Conservation (phyloP, 1,140 invertebrate genomes). For the Solenopsis invicta region DNA sequence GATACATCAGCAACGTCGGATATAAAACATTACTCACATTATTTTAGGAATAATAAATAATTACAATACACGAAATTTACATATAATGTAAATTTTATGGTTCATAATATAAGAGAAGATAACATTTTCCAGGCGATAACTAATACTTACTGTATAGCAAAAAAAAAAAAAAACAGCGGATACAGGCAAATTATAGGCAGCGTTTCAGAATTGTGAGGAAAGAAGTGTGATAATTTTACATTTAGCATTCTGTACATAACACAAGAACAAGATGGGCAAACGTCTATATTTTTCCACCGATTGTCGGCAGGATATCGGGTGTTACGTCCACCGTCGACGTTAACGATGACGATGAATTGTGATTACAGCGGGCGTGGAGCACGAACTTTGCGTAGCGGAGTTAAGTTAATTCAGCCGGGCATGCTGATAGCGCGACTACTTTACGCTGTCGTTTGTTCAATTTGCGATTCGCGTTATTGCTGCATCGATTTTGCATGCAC, state of each 20-base stretch:
- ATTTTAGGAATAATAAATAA: conserved; percentile 1
- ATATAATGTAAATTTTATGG: neutral
- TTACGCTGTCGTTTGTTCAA: conserved; percentile 33
- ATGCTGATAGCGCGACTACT: conserved; percentile 44
- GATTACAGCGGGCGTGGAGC: conserved; percentile 14
- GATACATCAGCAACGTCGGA: neutral
- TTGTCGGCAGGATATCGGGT: conserved; percentile 10
- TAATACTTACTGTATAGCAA: neutral
- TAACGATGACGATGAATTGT: conserved; percentile 38
- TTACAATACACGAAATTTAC: neutral
- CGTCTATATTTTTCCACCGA: neutral
- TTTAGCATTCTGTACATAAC: neutral
- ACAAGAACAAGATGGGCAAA: neutral
- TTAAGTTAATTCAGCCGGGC: conserved; percentile 46
- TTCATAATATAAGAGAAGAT: neutral
- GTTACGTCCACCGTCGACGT: conserved; percentile 15
- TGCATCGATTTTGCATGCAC: conserved; percentile 53
- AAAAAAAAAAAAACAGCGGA: neutral
- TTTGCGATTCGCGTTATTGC: conserved; percentile 35
- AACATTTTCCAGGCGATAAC: neutral
- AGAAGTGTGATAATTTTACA: neutral
- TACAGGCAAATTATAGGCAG: neutral
- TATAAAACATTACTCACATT: neutral
- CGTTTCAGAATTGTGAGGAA: neutral
- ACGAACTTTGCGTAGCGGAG: conserved; percentile 37